These are phyloP conservation scores for Acrobasis repandana DNA, from an alignment of 2,888 invertebrate species.

Conservation along the genomic window DNA sequence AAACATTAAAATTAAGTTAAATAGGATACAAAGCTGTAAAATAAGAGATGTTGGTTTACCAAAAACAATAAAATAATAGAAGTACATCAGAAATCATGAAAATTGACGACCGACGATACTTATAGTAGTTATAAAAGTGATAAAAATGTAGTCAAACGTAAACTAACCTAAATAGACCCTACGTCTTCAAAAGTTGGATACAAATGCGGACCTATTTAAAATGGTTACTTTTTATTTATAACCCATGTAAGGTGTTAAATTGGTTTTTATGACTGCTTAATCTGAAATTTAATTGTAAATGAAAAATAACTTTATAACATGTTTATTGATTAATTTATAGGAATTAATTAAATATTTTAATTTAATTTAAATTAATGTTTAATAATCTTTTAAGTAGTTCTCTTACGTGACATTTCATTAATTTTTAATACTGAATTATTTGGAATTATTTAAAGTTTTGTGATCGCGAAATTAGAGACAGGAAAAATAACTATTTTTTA, in stretches of 20 bases:
- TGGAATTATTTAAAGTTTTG: constrained; percentile 20
- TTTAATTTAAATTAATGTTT: constrained; percentile 42
- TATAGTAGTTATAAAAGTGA: constrained; percentile 8
- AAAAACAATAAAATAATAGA: constrained; percentile 29
- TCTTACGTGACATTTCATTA: constrained; percentile 39
- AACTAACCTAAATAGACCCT: not conserved
- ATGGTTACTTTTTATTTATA: constrained; percentile 34
- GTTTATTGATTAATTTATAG: constrained; percentile 37
- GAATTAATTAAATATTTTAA: constrained; percentile 39
- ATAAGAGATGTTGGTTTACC: constrained; percentile 19
- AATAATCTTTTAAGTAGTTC: constrained; percentile 44
- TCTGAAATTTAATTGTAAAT: constrained; percentile 43
- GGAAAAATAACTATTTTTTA: too few relatives aligned
- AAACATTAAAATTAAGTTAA: constrained; percentile 17
- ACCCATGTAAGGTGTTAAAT: constrained; percentile 43
- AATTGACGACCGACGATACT: constrained; percentile 33
- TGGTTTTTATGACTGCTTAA: constrained; percentile 42
- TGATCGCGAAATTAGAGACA: not conserved
- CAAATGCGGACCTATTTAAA: constrained; percentile 19
- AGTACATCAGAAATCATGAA: constrained; percentile 38
- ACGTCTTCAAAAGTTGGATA: not conserved
- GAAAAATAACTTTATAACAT: constrained; percentile 48
- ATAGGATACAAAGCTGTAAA: constrained; percentile 11
- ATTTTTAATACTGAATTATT: constrained; percentile 32
- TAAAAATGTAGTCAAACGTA: constrained; percentile 1